Conservation (phyloP, 1,140 invertebrate species). For the Ruditapes philippinarum region DNA sequence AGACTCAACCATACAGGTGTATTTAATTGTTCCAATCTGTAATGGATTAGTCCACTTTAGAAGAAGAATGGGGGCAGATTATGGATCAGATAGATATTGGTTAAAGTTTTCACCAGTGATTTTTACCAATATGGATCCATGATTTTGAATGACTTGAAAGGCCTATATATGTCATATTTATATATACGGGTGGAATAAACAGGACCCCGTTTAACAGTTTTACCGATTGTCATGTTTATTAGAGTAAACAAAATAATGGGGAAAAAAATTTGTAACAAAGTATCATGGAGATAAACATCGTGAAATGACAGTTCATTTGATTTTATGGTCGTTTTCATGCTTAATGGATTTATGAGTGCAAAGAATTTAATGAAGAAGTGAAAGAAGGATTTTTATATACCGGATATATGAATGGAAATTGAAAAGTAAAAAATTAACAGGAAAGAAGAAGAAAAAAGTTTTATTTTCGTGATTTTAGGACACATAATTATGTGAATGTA, state of each 20-base stretch:
- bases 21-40: conserved; percentile 25
- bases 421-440: no score
- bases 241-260: neutral
- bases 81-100: conserved; percentile 25
- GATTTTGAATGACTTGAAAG: conserved; percentile 53
- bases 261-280: neutral
- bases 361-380: no score
- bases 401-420: no score
- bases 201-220: neutral
- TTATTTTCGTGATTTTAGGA: no score
- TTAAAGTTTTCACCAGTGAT: conserved; percentile 34
- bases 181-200: conserved; percentile 36
- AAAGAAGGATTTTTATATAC: no score
- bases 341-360: no score
- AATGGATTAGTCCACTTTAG: conserved; percentile 25
- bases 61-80: neutral
- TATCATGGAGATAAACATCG: neutral
- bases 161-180: conserved; percentile 26
- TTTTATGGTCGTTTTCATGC: neutral
- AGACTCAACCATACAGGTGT: neutral
- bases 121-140: conserved; percentile 33
- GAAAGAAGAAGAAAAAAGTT: no score
- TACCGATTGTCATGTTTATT: neutral
- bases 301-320: neutral
- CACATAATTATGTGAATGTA: no score